Base-by-base conservation (phyloP, 2,113 vertebrate genomes). In the Percina caprodes region DNA sequence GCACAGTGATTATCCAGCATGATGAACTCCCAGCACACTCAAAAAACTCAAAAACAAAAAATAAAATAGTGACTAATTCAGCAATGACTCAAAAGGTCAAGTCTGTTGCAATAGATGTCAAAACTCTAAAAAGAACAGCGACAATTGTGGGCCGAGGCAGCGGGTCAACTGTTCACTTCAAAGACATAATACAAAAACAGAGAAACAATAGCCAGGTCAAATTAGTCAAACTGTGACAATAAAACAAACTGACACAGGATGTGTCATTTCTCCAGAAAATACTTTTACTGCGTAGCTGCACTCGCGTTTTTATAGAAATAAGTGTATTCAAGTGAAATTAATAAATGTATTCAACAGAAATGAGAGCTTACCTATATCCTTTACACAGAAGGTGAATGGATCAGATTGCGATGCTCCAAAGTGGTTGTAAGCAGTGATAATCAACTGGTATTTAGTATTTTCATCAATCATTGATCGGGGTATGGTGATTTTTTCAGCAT, bases 331-430 rank as follows among this genome's bases (percentile, higher is more conserved):
- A 13, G 19, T 42, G 11, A 42, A 42, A 11, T 42, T 0, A 42
- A 42, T 42, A 3, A 39, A 9, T 39, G 8, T 39, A 39, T 39
- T 4, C 1, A 42, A 56, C 49, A 61, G 13, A 71, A 21, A 26
- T 30, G 51, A 69, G 45, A 23, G 26, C 78, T 86, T 69, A 95
- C 95, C 86, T 46, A 90, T 78, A 5, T 94, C 90, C 8, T 80
- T 66, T 1, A 90, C 14, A 0, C 16, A 71, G 77, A 95, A 73
- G 13, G 16, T 33, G 33, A 93, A 85, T 4, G 78, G 67, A 16
- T 94, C 90, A 1, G 93, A 94, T 14, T 48, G 56, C 0, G 92
- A 88, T 4, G 49, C 39, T 84, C 94, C 94, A 10, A 95, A 87
- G 74, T 63, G 74, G 83, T 96, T 96, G 73, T 48, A 23, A 9